Percentiles rank a stretch among this genome's conserved stretches.
Evolutionary conservation across 2,113 vertebrate genomes (phyloP).

Genomic region (Desmodus rotundus): DNA sequence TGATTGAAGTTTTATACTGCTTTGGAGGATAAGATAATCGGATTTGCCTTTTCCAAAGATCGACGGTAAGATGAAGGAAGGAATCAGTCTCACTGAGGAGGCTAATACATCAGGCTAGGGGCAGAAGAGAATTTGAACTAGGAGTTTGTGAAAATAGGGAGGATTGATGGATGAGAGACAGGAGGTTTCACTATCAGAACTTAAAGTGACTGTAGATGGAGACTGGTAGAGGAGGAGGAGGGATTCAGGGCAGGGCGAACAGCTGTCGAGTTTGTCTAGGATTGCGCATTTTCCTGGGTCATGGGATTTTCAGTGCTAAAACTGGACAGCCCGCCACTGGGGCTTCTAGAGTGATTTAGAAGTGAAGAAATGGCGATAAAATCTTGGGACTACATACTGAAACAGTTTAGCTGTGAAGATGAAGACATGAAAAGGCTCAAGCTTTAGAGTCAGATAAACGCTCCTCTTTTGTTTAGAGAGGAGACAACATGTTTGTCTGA

Average conservation of each 20-base stretch:
- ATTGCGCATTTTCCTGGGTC: background rate
- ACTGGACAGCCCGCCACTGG: background rate
- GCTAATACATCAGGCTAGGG: background rate
- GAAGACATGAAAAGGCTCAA: background rate
- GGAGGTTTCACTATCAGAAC: background rate
- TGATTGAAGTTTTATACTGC: background rate
- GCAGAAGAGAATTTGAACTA: background rate
- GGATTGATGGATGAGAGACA: background rate
- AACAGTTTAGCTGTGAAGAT: background rate
- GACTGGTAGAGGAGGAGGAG: background rate
- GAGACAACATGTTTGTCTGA: background rate
- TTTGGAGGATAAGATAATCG: background rate
- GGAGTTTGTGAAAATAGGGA: background rate
- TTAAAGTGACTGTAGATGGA: background rate
- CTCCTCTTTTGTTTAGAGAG: background rate
- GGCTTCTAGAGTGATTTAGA: background rate
- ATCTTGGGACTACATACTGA: background rate
- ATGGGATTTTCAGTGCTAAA: background rate
- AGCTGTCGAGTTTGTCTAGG: background rate
- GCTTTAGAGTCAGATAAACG: background rate
- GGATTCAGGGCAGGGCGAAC: background rate
- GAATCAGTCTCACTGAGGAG: background rate
- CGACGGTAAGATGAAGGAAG: background rate
- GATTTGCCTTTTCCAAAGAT: background rate
- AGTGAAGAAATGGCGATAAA: background rate